Evolutionary conservation across 1,140 invertebrate genomes (phyloP).

Genomic region (Diabrotica virgifera): DNA sequence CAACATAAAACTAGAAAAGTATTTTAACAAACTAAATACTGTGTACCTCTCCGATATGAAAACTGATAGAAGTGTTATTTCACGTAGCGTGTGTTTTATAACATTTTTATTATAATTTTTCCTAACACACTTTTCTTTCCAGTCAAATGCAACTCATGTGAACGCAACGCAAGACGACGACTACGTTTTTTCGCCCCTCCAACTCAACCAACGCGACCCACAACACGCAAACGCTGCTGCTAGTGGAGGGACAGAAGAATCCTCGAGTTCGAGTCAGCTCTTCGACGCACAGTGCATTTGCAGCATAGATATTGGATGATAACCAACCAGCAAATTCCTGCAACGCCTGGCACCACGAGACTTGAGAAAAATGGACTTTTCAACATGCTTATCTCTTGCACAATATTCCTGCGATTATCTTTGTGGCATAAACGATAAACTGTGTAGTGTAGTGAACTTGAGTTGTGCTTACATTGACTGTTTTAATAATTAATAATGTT

Average conservation of each 20-base stretch:
- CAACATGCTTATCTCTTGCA: not conserved
- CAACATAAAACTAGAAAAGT: no score
- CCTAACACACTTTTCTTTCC: constrained; percentile 11
- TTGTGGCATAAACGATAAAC: not conserved
- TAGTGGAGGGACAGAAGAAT: constrained; percentile 6
- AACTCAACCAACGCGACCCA: not conserved
- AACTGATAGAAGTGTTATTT: no score
- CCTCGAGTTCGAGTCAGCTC: not conserved
- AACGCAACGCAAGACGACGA: constrained; percentile 1
- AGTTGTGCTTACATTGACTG: not conserved
- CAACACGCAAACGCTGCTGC: constrained; percentile 9
- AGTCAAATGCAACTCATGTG: constrained; percentile 1
- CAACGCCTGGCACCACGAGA: not conserved
- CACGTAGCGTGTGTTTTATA: not conserved
- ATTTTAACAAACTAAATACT: no score
- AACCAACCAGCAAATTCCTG: not conserved
- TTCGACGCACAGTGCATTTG: constrained; percentile 3
- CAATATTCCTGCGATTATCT: not conserved
- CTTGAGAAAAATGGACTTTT: not conserved
- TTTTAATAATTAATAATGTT: no score
- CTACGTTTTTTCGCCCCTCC: not conserved
- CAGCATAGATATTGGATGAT: not conserved
- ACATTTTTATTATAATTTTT: constrained; percentile 3
- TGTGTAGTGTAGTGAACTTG: constrained; percentile 8
- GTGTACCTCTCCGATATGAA: no score